Evolutionary conservation across 2,888 invertebrate species (phyloP), one percentile per base, ranked within the genome.

Genomic region (Mythimna loreyi): DNA sequence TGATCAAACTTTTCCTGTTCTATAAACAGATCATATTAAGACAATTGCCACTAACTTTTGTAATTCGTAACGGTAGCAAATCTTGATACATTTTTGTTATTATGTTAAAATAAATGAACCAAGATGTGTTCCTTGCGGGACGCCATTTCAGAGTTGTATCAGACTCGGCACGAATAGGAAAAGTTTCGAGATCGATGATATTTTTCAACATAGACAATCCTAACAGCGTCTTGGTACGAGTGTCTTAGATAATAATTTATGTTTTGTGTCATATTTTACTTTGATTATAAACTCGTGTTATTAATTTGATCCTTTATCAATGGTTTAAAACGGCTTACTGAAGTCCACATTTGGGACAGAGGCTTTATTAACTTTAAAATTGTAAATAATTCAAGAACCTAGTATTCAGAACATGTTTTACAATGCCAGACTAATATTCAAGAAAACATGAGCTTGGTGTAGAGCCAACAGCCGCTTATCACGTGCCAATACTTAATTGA

Each of bases 161-260:
- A 56, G 9, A 53, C 52, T 65, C 16, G 9, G 25, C 21, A 64
- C 11, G 72, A 83, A 83, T 87, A 86, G 84, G 88, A 88, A 89
- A 90, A 87, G 89, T 87, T 86, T 87, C 82, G 90, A 90, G 80
- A 83, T 86, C 87, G 90, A 82, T 83, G 62, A 81, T 78, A 84
- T 81, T 82, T 80, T 82, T 83, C 82, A 87, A 87, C 88, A 84
- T 87, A 87, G 89, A 87, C 87, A 87, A 75, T 83, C 91, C 92
- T 94, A 95, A 95, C 95, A 95, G 95, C 96, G 95, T 96, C 95
- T 94, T 95, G 92, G 96, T 96, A 96, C 94, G 94, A 95, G 95
- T 95, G 95, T 87, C 83, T 92, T 93, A 92, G 90, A 85, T 91
- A 90, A 91, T 93, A 93, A 92, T 89, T 85, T 86, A 78, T 89